A percentile compares a stretch with the other conserved stretches of the same genome.
phyloP scores from a whole-genome alignment of 2,113 vertebrate genomes.

The Sebastes fasciatus region DNA sequence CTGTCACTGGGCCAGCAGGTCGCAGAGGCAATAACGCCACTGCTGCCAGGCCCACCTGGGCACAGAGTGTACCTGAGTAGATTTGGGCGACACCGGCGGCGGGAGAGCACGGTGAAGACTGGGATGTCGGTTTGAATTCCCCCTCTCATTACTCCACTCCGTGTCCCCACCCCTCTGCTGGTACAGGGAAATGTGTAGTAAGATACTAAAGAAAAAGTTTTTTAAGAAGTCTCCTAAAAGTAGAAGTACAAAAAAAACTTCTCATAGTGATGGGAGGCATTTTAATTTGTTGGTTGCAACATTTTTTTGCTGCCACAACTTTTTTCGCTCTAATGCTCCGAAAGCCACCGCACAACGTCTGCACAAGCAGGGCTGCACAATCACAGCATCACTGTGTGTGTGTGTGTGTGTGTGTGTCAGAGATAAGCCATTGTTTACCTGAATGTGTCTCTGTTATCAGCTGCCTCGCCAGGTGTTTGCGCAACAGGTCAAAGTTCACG shows the following conservation, averaged over 20 bases:
- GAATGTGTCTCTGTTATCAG: conserved; percentile 70
- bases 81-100: conserved; percentile 56
- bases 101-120: conserved; percentile 44
- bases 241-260: neutral
- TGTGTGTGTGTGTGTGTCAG: conserved; percentile 13
- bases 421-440: conserved; percentile 71
- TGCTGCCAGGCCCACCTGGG: conserved; percentile 65
- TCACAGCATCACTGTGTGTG: conserved; percentile 18
- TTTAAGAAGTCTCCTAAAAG: neutral
- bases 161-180: conserved; percentile 26
- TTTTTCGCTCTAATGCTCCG: neutral
- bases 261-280: neutral
- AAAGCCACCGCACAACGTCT: neutral
- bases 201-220: neutral
- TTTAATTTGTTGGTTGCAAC: neutral
- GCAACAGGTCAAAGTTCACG: conserved; percentile 79
- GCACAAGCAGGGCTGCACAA: conserved; percentile 3
- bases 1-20: conserved; percentile 66
- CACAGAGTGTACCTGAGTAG: conserved; percentile 54
- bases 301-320: neutral
- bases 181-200: conserved; percentile 2
- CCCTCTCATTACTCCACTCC: conserved; percentile 60
- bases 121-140: conserved; percentile 63
- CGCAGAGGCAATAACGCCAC: conserved; percentile 65
- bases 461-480: conserved; percentile 56